These are phyloP conservation scores for Antigone vipio DNA, from an alignment of 2,113 vertebrate genomes.

Conservation along the genomic window DNA sequence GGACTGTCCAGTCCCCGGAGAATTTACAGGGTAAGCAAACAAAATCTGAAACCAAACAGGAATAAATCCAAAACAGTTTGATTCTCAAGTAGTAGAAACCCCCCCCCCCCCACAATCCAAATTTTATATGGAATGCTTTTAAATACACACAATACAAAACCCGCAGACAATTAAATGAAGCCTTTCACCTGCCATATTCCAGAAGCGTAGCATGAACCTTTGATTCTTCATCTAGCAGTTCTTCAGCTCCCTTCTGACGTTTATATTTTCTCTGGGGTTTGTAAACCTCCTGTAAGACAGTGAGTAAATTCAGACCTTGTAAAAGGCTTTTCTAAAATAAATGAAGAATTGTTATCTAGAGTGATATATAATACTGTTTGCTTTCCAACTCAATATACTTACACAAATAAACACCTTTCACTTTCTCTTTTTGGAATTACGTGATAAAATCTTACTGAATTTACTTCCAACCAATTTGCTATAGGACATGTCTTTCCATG, in stretches of 20 bases:
- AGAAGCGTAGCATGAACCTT: constrained; percentile 91
- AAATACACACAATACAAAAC: neutral
- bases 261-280: constrained; percentile 92
- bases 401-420: neutral
- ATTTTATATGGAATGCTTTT: neutral
- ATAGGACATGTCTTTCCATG: neutral
- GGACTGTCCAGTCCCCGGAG: neutral
- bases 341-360: neutral
- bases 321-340: neutral
- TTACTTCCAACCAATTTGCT: neutral
- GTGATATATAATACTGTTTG: neutral
- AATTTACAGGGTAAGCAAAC: neutral
- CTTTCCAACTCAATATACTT: neutral
- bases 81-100: neutral
- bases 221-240: constrained; percentile 90
- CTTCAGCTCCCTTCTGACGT: constrained; percentile 84
- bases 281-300: constrained; percentile 84
- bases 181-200: constrained; percentile 90
- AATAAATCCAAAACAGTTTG: neutral
- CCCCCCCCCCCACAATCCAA: neutral
- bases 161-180: neutral
- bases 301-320: neutral
- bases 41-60: neutral
- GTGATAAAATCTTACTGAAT: neutral
- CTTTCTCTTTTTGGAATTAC: neutral